Conservation (phyloP, 2,797 vertebrate genomes). For the Peromyscus eremicus region DNA sequence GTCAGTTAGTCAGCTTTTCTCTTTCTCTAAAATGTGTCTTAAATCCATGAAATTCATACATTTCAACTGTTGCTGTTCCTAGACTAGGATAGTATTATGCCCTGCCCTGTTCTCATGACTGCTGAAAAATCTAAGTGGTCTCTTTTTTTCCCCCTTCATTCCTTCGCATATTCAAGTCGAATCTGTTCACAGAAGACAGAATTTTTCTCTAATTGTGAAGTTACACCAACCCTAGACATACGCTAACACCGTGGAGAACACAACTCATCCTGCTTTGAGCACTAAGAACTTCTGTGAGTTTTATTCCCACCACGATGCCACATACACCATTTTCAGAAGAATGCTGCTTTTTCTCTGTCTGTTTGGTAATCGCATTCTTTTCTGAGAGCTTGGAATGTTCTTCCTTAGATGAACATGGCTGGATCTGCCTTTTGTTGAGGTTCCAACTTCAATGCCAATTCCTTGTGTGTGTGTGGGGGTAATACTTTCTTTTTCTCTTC, state of each 20-base stretch:
- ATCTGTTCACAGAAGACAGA: not conserved
- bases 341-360: not conserved
- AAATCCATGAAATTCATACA: not conserved
- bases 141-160: not conserved
- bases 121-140: not conserved
- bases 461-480: not conserved
- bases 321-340: not conserved
- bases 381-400: not conserved
- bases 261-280: not conserved
- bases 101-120: not conserved
- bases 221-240: not conserved
- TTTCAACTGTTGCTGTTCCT: not conserved
- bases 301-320: not conserved
- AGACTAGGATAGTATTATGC: too few species aligned
- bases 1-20: not conserved
- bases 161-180: not conserved
- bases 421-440: not conserved
- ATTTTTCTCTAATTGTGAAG: not conserved
- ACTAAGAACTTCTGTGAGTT: not conserved
- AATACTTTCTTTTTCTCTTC: not conserved
- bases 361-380: slow-evolving; percentile 19
- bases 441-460: not conserved
- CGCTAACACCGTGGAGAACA: not conserved
- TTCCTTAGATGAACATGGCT: not conserved
- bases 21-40: not conserved